These are phyloP conservation scores for Peribatodes rhomboidaria DNA, from an alignment of 2,888 invertebrate genomes.

Conservation along the genomic window DNA sequence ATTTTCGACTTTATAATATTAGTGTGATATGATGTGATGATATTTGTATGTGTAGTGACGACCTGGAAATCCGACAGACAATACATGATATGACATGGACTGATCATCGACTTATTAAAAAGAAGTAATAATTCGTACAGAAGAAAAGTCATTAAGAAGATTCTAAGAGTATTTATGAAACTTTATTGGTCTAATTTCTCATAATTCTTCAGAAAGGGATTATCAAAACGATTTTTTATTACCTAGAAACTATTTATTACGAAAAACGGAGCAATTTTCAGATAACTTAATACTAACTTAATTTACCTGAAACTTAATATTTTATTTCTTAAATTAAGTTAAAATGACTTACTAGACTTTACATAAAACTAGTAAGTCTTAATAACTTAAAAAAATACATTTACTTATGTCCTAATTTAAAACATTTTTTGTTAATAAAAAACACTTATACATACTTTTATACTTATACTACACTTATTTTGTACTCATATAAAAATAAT, in stretches of 20 bases:
- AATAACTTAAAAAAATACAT: too few relatives aligned
- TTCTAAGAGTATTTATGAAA: too few relatives aligned
- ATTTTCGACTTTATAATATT: too few relatives aligned
- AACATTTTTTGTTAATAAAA: not conserved
- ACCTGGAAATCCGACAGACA: too few relatives aligned
- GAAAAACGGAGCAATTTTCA: constrained; percentile 24
- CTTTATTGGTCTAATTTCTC: not conserved
- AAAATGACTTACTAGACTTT: not conserved
- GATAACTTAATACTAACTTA: not conserved
- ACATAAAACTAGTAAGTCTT: constrained; percentile 4
- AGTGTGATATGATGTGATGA: too few relatives aligned
- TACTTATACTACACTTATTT: constrained; percentile 8
- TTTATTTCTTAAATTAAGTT: not conserved
- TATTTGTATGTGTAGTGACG: too few relatives aligned
- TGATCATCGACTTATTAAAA: too few relatives aligned
- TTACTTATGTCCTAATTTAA: too few relatives aligned
- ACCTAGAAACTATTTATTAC: constrained; percentile 16
- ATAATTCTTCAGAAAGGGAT: not conserved
- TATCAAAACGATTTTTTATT: constrained; percentile 1
- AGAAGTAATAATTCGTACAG: too few relatives aligned
- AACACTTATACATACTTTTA: not conserved
- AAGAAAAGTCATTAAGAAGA: too few relatives aligned
- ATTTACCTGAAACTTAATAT: not conserved
- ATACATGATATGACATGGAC: too few relatives aligned
- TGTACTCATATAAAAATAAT: constrained; percentile 28